Evolutionary conservation across 2,113 vertebrate species (phyloP), one percentile per base, ranked within the genome.

Genomic region (Sceloporus tristichus): DNA sequence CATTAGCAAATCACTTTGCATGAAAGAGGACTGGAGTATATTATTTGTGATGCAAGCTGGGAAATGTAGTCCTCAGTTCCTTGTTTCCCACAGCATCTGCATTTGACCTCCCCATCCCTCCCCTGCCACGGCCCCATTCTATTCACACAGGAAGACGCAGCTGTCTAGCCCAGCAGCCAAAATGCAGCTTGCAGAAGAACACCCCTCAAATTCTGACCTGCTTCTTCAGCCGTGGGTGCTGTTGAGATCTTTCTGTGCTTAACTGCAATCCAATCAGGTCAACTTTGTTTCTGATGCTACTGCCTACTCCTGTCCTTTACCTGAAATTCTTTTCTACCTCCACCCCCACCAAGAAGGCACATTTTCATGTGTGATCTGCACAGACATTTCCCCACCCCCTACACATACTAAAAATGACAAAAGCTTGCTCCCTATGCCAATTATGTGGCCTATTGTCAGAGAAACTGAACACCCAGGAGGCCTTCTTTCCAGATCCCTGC

Each of bases 121-220:
- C 48, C 68, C 19, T 9, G 48, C 48, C 48, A 48, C 4, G 48
- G 48, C 34, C 23, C 78, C 59, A 25, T n/a, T 40, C 27, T 19
- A 23, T 53, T 56, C 5, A 1, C 42, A 48, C 88, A 59, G 78
- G 40, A 68, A 82, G n/a, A 84, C 48, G 14, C 81, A 78, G 62
- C 34, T 87, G 86, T 66, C 79, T 82, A 85, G 53, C 88, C 82
- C 54, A 34, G 87, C 29, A 40, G 78, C 77, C 77, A 85, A 80
- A 87, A 85, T 29, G 19, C 54, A 89, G 68, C 38, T 8, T 1
- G 2, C 65, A 71, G 29, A 29, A 42, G 78, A 79, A 65, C 42
- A 86, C 3, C n/a, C 40, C 71, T 82, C 66, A 81, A 80, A 53
- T 38, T 79, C 86, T 88, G 79, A 62, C n/a, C 88, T 77, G 38